These are phyloP conservation scores for Lycophotia porphyrea DNA, from an alignment of 2,888 invertebrate genomes.

Conservation along the genomic window DNA sequence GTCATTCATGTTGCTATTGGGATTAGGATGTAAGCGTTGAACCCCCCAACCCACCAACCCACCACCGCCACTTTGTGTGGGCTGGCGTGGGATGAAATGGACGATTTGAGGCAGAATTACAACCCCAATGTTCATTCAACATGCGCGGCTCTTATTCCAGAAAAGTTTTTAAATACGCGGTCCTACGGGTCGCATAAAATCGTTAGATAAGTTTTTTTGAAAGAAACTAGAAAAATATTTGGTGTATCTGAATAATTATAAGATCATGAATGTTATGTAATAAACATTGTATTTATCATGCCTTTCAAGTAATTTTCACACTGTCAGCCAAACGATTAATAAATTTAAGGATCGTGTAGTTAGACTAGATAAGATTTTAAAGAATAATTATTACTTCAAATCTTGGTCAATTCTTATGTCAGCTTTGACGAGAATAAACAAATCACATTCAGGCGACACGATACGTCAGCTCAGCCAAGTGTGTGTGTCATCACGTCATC, in stretches of 20 bases:
- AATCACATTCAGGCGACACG: too few relatives aligned
- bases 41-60: not conserved
- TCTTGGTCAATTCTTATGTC: not conserved
- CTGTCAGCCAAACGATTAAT: not conserved
- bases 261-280: not conserved
- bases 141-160: slow-evolving; percentile 5
- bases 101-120: slow-evolving; percentile 7
- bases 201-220: not conserved
- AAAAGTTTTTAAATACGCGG: not conserved
- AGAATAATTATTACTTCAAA: not conserved
- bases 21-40: not conserved
- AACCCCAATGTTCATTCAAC: slow-evolving; percentile 6
- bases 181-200: not conserved
- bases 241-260: not conserved
- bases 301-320: not conserved
- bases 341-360: not conserved
- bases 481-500: not conserved
- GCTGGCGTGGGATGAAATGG: slow-evolving; percentile 29
- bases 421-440: not conserved
- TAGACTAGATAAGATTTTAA: not conserved
- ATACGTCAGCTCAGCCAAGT: not conserved
- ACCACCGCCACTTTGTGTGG: slow-evolving; percentile 7
- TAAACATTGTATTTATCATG: not conserved
- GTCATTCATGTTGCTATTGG: not conserved
- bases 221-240: not conserved